Evolutionary conservation across 2,113 vertebrate species (phyloP).

Genomic region (Tylochromis polylepis): DNA sequence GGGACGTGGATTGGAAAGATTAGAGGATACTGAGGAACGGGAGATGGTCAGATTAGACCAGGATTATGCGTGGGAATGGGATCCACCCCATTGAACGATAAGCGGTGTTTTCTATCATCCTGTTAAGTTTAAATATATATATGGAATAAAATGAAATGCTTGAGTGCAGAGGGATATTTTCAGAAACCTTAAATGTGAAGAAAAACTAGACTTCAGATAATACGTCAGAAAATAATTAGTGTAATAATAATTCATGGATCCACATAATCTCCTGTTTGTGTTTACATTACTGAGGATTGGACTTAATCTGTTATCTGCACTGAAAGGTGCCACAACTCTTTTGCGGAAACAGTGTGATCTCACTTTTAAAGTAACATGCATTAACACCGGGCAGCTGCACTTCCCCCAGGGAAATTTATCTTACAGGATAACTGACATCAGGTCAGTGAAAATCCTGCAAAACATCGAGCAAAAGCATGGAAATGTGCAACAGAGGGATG

Average conservation of each 20-base stretch:
- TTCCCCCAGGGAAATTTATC: neutral
- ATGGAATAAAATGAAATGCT: neutral
- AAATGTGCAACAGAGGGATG: neutral
- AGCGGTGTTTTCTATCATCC: neutral
- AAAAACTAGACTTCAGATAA: neutral
- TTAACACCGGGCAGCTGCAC: neutral
- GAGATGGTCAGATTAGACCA: neutral
- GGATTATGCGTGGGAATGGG: constrained; percentile 9
- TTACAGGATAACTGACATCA: neutral
- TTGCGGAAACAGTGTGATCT: neutral
- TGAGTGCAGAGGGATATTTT: neutral
- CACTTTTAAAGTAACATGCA: neutral
- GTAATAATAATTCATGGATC: neutral
- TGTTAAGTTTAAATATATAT: neutral
- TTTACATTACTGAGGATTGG: neutral
- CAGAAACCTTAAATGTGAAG: neutral
- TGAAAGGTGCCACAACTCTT: neutral
- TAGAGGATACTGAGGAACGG: neutral
- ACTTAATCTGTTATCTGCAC: neutral
- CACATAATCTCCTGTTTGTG: neutral
- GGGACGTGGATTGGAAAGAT: neutral
- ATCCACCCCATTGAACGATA: neutral
- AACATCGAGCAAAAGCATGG: neutral
- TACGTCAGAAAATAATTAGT: neutral
- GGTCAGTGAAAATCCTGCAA: neutral